phyloP scores from a whole-genome alignment of 2,113 vertebrate species.

The Stigmatopora nigra region DNA sequence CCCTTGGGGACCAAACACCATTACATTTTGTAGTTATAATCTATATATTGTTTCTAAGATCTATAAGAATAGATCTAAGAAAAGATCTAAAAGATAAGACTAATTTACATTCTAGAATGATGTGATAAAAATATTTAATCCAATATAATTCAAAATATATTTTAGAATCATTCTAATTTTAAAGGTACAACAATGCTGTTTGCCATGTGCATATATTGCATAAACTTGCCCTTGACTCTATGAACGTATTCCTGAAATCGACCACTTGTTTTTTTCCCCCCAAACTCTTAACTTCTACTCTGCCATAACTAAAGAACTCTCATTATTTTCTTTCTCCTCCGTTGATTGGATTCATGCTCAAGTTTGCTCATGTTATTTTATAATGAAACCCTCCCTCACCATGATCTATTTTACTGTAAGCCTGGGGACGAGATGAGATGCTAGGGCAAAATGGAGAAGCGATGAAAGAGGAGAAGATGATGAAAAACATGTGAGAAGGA shows the following conservation, averaged over 20 bases:
- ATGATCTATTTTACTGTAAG: constrained; percentile 45
- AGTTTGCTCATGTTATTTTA: constrained; percentile 21
- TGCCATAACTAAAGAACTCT: neutral
- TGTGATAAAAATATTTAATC: neutral
- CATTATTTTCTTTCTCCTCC: constrained; percentile 10
- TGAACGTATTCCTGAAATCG: constrained; percentile 1
- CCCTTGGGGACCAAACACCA: neutral
- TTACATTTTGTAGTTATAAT: neutral
- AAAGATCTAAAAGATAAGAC: neutral
- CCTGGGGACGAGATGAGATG: constrained; percentile 30
- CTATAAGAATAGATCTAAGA: neutral
- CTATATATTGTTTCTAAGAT: neutral
- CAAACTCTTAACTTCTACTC: neutral
- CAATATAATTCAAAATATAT: too few relatives aligned
- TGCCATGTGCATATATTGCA: too few relatives aligned
- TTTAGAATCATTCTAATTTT: too few relatives aligned
- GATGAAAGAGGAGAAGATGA: constrained; percentile 35
- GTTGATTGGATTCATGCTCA: constrained; percentile 12
- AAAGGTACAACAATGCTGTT: too few relatives aligned
- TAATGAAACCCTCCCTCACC: constrained; percentile 16
- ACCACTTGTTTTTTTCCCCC: neutral
- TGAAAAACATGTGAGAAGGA: constrained; percentile 9
- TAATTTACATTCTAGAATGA: neutral
- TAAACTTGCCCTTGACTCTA: too few relatives aligned
- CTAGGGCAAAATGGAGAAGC: constrained; percentile 27